Evolutionary conservation across 1,140 invertebrate genomes (phyloP), one percentile per base, ranked within the genome.

Genomic region (Globodera ellingtonae): DNA sequence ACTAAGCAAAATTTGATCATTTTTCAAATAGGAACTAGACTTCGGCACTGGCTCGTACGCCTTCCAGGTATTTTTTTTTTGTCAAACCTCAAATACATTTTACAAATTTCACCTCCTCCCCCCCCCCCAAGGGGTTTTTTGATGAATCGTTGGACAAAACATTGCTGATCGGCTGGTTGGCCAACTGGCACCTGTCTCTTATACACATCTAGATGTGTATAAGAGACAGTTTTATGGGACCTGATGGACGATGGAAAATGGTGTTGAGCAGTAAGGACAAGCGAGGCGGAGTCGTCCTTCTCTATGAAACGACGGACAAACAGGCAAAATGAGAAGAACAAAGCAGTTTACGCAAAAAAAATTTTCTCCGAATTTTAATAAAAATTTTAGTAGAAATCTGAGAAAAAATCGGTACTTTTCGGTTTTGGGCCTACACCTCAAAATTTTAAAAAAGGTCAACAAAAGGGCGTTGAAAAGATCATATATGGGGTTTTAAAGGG

Each of bases 201-300:
- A n/a, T n/a, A n/a, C n/a, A n/a, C n/a, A n/a, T n/a, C n/a, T n/a
- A n/a, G n/a, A n/a, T n/a, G n/a, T n/a, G n/a, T n/a, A n/a, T n/a
- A n/a, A n/a, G n/a, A n/a, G n/a, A n/a, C n/a, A n/a, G n/a, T 66
- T 24, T 80, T 56, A 24, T 80, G 46, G 79, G 79, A 1, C 56
- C 79, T 35, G 72, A 80, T 67, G 79, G 79, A 15, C 62, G 73
- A 21, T 80, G 72, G 72, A 75, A 80, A 76, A 80, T 80, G 79
- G 70, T 80, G 35, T n/a, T 80, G 24, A 72, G 79, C 46, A 80
- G 79, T n/a, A 66, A 69, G 52, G 72, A 75, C 56, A 75, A n/a
- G 47, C n/a, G 70, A 21, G 72, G 79, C n/a, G 79, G 79, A 46
- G 72, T 80, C 8, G 59, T 80, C 13, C 62, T 80, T 9, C 62